Percentiles rank a stretch among this genome's conserved stretches.
These are phyloP conservation scores for Pachliopta kotzebuea DNA, from an alignment of 2,888 invertebrate species.

Conservation along the genomic window DNA sequence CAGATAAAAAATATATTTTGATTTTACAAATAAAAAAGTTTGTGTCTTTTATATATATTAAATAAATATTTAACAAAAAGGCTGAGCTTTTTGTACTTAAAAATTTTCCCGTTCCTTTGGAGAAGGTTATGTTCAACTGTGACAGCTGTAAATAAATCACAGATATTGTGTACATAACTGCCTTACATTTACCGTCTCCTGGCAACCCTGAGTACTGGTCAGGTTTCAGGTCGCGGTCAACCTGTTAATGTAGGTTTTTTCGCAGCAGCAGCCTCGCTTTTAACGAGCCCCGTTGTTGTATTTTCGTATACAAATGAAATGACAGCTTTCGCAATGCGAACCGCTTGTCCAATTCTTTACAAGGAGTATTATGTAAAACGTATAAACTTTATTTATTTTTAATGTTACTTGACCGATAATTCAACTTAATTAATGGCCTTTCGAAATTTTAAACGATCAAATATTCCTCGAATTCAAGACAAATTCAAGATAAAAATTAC, in stretches of 20 bases:
- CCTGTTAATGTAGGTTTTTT: conserved; percentile 52
- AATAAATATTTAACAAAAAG: too few species aligned
- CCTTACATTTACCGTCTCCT: conserved; percentile 13
- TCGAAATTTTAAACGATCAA: not conserved
- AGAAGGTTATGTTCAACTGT: not conserved
- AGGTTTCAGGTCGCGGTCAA: conserved; percentile 59
- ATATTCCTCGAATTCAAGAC: not conserved
- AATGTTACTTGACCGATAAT: not conserved
- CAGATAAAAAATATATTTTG: too few species aligned
- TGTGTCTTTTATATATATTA: too few species aligned
- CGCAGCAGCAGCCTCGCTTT: conserved; percentile 47
- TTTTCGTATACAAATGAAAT: conserved; percentile 41
- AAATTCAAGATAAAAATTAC: too few species aligned
- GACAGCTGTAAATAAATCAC: not conserved
- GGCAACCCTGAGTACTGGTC: conserved; percentile 24
- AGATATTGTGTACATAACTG: conserved; percentile 8
- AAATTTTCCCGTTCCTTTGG: too few species aligned
- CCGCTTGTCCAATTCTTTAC: conserved; percentile 29
- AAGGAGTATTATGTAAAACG: conserved; percentile 37
- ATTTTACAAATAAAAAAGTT: too few species aligned
- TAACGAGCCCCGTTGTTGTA: conserved; percentile 52
- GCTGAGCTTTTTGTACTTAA: too few species aligned
- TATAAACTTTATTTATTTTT: conserved; percentile 15
- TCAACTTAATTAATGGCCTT: not conserved
- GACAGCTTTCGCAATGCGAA: conserved; percentile 41